These are phyloP conservation scores for Catocala sponsa DNA, from an alignment of 2,888 invertebrate genomes.

Conservation along the genomic window DNA sequence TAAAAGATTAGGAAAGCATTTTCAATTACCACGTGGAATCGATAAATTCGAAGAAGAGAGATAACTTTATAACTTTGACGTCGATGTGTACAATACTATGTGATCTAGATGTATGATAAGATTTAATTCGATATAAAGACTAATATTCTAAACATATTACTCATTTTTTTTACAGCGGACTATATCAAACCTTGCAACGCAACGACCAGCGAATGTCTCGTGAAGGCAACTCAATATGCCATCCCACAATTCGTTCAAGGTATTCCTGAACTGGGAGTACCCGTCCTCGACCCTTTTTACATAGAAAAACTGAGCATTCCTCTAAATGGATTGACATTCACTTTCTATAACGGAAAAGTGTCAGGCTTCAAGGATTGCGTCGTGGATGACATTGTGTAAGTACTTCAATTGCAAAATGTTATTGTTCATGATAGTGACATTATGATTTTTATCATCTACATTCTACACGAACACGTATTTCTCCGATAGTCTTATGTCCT, in stretches of 20 bases:
- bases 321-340: conserved; percentile 73
- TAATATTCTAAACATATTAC: too few species aligned
- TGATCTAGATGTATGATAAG: too few species aligned
- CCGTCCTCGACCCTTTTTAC: conserved; percentile 73
- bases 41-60: too few species aligned
- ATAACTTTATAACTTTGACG: too few species aligned
- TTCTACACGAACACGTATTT: too few species aligned
- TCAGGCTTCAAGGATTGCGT: conserved; percentile 76
- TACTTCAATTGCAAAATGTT: conserved; percentile 26
- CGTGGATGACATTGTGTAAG: conserved; percentile 79
- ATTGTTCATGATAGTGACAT: background rate
- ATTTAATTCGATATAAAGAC: too few species aligned
- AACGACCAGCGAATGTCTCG: conserved; percentile 68
- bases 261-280: conserved; percentile 67
- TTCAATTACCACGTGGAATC: too few species aligned
- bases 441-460: too few species aligned
- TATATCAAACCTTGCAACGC: conserved; percentile 77
- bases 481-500: too few species aligned
- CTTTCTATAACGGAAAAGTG: conserved; percentile 78
- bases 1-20: too few species aligned
- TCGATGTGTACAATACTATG: too few species aligned
- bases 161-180: conserved; percentile 65
- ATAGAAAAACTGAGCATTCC: conserved; percentile 77
- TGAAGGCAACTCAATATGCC: conserved; percentile 74
- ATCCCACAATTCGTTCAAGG: conserved; percentile 79